Evolutionary conservation across 2,113 vertebrate genomes (phyloP).

Genomic region (Apaloderma vittatum): DNA sequence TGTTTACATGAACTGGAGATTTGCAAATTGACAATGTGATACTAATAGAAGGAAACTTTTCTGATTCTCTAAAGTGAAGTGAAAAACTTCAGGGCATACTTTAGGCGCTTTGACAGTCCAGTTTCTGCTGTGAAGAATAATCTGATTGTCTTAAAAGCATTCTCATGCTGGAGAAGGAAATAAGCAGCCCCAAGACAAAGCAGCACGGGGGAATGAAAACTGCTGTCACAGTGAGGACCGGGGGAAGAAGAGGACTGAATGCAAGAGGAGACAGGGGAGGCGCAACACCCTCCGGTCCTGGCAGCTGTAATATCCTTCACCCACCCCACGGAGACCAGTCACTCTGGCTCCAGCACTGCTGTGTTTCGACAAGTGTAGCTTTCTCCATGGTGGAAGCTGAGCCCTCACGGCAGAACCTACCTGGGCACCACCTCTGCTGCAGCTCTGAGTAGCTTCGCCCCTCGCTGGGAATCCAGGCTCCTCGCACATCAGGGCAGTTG

Average conservation of each 20-base stretch:
- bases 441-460: not conserved
- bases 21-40: conserved; percentile 33
- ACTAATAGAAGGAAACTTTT: conserved; percentile 47
- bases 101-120: conserved; percentile 39
- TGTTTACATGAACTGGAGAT: conserved; percentile 67
- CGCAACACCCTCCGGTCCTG: not conserved
- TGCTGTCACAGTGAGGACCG: not conserved
- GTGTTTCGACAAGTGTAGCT: not conserved
- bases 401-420: not conserved
- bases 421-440: not conserved
- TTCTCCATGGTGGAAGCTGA: not conserved
- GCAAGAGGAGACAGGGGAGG: not conserved
- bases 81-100: conserved; percentile 59
- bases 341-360: not conserved
- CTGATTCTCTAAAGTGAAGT: conserved; percentile 11
- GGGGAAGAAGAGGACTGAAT: not conserved
- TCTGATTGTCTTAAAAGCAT: conserved; percentile 57
- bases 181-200: conserved; percentile 35
- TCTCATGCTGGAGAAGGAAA: conserved; percentile 48
- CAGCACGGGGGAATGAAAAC: not conserved
- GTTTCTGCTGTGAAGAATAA: conserved; percentile 71
- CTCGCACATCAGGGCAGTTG: not conserved
- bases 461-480: not conserved
- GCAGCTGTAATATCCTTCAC: conserved; percentile 4
- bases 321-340: not conserved